Evolutionary conservation across 2,888 invertebrate genomes (phyloP), one percentile per base, ranked within the genome.

Genomic region (Lasiommata megera): DNA sequence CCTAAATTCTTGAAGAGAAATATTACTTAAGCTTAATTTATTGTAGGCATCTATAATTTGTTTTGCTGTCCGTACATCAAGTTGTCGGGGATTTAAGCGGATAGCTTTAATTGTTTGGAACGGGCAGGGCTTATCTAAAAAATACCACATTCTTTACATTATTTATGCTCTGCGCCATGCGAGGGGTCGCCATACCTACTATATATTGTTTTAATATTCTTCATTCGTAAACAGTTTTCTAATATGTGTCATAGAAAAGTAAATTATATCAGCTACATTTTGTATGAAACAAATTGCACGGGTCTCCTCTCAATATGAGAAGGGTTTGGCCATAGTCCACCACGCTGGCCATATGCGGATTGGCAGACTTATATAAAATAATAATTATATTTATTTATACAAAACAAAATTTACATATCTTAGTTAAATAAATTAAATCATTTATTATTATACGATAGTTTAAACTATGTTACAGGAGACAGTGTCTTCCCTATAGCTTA

Each of bases 51-150:
- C 29, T 17, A 12, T 34, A n/a, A 23, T 12, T 66, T 68, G 69
- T 67, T 70, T 51, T 79, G 74, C 72, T 41, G 63, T 72, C 83
- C 54, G 61, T 83, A 77, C 79, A 47, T 57, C 67, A 75, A 75
- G 72, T 73, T 70, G 71, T 71, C 68, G 67, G 74, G 77, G 72
- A 76, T 77, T 54, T 79, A 79, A 79, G 76, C 79, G 77, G 82
- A 77, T 81, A 80, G 76, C 77, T 82, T 84, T 84, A 85, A 86
- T 84, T 87, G 84, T 86, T 80, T 78, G 82, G 79, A 84, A 82
- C 74, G 75, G 76, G 68, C 71, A 65, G 62, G 76, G 79, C 77
- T 82, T 79, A 78, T 74, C 65, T 58, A 60, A 67, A 70, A 71
- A 71, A 74, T 71, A 65, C 65, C 57, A 67, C 58, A 64, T 60